Evolutionary conservation across 1,140 invertebrate species (phyloP), one percentile per base, ranked within the genome.

Genomic region (Steinernema feltiae): DNA sequence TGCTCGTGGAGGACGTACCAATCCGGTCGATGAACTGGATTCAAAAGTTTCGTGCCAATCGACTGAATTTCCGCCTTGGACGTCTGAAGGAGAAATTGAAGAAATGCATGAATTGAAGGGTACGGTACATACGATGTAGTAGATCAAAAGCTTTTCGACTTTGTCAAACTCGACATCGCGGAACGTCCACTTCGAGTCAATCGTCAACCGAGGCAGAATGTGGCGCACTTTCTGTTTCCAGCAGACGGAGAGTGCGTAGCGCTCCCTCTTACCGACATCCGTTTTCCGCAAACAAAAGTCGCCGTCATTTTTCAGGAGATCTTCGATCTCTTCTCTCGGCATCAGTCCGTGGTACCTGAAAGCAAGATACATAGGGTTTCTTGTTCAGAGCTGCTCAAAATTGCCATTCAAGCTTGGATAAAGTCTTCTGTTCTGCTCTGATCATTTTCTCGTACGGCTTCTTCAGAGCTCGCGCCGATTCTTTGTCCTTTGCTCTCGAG

Each of bases 301-400:
- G 12, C 79, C 79, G 1, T 80, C 79, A n/a, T 73, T 72, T 69
- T 69, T 76, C 32, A 80, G 75, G 18, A 80, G 69, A 12, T 77
- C 73, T 31, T 81, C 79, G 24, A 82, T 77, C n/a, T 80, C 79
- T 18, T 80, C 79, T 29, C 79, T 17, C 1, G 79, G 79, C 80
- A 80, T 53, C 63, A 76, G 48, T 3, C 75, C 75, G 17, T 76
- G 75, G 35, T 76, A 76, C n/a, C n/a, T n/a, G n/a, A n/a, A n/a
- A n/a, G n/a, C n/a, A n/a, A n/a, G n/a, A n/a, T n/a, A n/a, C n/a
- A n/a, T n/a, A n/a, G n/a, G n/a, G n/a, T n/a, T n/a, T n/a, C n/a
- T n/a, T n/a, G n/a, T n/a, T n/a, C n/a, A n/a, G n/a, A n/a, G n/a
- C n/a, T n/a, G n/a, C n/a, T n/a, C n/a, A n/a, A n/a, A n/a, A n/a